These are phyloP conservation scores for Orestias chungarensis DNA, from an alignment of 2,797 vertebrate genomes.

Conservation along the genomic window DNA sequence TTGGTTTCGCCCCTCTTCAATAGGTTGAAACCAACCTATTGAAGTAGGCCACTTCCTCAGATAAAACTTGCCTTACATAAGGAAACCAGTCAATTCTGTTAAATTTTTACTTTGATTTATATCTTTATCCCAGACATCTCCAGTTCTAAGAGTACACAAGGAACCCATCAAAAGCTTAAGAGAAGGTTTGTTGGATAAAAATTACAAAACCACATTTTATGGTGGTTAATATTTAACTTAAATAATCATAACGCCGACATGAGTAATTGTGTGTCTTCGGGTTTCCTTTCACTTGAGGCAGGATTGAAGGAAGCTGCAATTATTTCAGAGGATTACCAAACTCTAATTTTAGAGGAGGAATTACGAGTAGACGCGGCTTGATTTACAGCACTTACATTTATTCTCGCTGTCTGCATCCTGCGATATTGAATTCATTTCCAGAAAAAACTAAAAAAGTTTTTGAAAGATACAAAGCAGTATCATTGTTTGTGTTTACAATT, in stretches of 20 bases:
- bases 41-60: background rate
- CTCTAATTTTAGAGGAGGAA: slow-evolving; percentile 50
- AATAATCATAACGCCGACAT: background rate
- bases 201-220: background rate
- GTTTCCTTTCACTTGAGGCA: slow-evolving; percentile 28
- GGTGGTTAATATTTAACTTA: background rate
- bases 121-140: background rate
- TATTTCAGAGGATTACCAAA: slow-evolving; percentile 62
- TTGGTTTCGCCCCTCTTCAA: background rate
- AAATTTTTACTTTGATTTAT: background rate
- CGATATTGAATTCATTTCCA: background rate
- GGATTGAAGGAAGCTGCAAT: slow-evolving; percentile 33
- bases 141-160: background rate
- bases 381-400: background rate
- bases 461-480: background rate
- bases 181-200: background rate
- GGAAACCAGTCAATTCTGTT: background rate
- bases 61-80: background rate
- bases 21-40: background rate
- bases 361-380: slow-evolving; percentile 32
- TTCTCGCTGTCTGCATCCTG: background rate
- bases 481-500: background rate
- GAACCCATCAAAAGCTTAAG: background rate
- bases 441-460: background rate
- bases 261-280: slow-evolving; percentile 17